Evolutionary conservation across 2,113 vertebrate species (phyloP), one percentile per base, ranked within the genome.

Genomic region (Saguinus midas): DNA sequence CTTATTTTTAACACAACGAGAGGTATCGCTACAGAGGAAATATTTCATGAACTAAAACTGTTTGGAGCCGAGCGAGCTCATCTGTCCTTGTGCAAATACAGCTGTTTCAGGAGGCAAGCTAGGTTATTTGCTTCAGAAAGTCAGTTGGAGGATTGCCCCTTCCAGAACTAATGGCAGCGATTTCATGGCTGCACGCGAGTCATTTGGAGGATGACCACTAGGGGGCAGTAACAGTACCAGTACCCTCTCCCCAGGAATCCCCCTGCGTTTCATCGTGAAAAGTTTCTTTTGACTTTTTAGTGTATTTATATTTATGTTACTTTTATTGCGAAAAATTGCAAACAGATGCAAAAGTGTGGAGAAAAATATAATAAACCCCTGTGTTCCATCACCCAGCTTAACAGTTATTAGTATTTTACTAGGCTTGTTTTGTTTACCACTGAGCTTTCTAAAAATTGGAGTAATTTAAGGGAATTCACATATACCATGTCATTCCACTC

Each of bases 221-320:
- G 98, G 96, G 98, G 98, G 50, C 98, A 98, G 96, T 78, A 96
- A 84, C 37, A 35, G 85, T 48, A 64, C 1, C 37, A n/a, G 85
- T 52, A 64, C 2, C 7, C 61, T 66, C 35, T 85, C 18, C 40
- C 21, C 48, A 64, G 85, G 73, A 79, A 35, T 83, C 27, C 10
- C 18, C 10, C 18, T 23, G 20, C 1, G 0, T 79, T 90, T 83
- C 50, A 2, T 64, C 79, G 43, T 95, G 68, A 82, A 48, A 95
- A 79, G 61, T 43, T 93, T 82, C 64, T 37, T 73, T 72, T 80
- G 57, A 52, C 11, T 35, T 58, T 90, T 64, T 92, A 80, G 29
- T 57, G 58, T 84, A 78, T 64, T 76, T 55, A 23, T 82, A 20
- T 87, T 52, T 88, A 35, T 68, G 35, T 86, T 68, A 29, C 11